Evolutionary conservation across 1,140 invertebrate genomes (phyloP), one percentile per base, ranked within the genome.

Genomic region (Hypsibius dujardini): DNA sequence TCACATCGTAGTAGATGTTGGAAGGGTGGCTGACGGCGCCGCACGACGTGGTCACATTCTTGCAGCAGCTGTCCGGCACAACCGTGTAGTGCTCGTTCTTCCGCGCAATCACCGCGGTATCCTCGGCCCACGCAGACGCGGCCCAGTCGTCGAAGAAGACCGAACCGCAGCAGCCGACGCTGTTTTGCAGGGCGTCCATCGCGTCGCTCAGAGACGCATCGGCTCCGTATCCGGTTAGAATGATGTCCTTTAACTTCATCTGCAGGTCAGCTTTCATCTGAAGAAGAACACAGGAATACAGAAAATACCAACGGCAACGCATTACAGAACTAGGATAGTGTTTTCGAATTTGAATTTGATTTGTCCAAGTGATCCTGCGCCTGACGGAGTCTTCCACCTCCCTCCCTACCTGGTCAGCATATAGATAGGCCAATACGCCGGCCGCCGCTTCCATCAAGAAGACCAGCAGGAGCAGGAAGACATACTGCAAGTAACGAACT

Each of bases 51-150:
- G 83, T 83, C 12, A 84, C 78, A 1, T 87, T 86, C 76, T 86
- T 88, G 79, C 90, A 92, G 79, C 90, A 92, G 50, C 87, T 89
- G 80, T 90, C 88, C 1, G 90, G 90, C 59, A 90, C 88, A 2
- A 84, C 72, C 47, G 40, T 70, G 70, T 70, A 67, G 42, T 67
- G 12, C 62, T 12, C 62, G 3, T 15, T 12, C 42, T 67, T 74
- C 56, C 79, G 77, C 42, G 75, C 74, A 1, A 72, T 60, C 1
- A 70, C 70, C 1, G 76, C 75, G 72, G 80, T 78, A 74, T 76
- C 73, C 73, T 73, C 73, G 56, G 82, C 77, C 88, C 88, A 90
- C 40, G 79, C 78, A 76, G 86, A 88, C 59, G 81, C 77, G 59
- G 84, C 76, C 88, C 89, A 90, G 78, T 91, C 88, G 73, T 84